These are phyloP conservation scores for Therioaphis trifolii DNA, from an alignment of 2,888 invertebrate species.

Conservation along the genomic window DNA sequence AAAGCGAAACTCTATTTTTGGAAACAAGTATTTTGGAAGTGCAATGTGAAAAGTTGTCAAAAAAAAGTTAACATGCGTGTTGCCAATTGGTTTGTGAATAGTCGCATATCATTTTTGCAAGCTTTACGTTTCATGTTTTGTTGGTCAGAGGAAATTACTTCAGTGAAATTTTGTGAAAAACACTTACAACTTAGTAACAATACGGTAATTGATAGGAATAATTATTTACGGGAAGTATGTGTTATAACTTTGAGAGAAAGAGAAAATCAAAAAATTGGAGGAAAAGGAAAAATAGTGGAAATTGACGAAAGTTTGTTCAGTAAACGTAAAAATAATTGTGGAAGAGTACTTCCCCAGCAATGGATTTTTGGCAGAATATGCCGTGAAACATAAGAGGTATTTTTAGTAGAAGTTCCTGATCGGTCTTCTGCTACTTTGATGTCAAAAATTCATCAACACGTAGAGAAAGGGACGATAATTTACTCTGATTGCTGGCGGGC, in stretches of 20 bases:
- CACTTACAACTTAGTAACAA: slow-evolving; percentile 12
- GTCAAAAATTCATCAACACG: no score
- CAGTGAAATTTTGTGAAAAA: slow-evolving; percentile 16
- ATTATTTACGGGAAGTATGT: slow-evolving; percentile 17
- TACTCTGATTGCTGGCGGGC: no score
- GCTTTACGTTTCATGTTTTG: slow-evolving; percentile 2
- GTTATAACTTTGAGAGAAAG: neutral
- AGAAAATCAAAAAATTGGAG: neutral
- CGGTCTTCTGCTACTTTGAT: no score
- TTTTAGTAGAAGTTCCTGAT: no score
- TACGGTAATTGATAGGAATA: slow-evolving; percentile 8
- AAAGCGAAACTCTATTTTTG: slow-evolving; percentile 5
- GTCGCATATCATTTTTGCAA: neutral
- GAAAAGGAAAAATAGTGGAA: no score
- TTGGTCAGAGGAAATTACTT: slow-evolving; percentile 4
- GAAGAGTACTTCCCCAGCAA: no score
- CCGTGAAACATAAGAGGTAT: no score
- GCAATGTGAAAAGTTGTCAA: slow-evolving; percentile 20
- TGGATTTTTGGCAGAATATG: no score
- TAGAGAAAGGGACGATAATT: no score
- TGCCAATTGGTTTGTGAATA: no score
- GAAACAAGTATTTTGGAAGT: slow-evolving; percentile 15
- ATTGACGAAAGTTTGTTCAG: no score
- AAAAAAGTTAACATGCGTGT: slow-evolving; percentile 16
- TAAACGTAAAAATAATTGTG: no score